Conservation (phyloP, 2,888 invertebrate species). For the Sarcophaga subvicina region DNA sequence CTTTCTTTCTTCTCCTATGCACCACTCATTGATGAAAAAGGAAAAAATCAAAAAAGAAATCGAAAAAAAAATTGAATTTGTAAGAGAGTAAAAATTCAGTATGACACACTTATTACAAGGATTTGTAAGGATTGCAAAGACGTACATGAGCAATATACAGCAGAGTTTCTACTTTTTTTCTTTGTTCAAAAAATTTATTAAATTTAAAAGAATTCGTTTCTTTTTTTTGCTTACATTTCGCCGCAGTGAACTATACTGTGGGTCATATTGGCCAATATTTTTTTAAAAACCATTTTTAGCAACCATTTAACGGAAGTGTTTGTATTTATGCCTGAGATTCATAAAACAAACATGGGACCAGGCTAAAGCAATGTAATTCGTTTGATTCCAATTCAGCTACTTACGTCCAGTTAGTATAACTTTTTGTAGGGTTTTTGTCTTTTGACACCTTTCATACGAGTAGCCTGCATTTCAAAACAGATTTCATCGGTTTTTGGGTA, state of each 20-base stretch:
- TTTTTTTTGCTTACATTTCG: neutral
- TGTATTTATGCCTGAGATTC: no score
- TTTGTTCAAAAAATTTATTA: conserved; percentile 34
- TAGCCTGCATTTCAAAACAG: no score
- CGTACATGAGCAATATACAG: conserved; percentile 28
- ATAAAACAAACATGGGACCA: no score
- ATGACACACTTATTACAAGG: conserved; percentile 58
- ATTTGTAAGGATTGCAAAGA: conserved; percentile 51
- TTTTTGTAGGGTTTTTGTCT: no score
- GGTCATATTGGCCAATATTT: neutral
- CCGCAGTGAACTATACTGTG: neutral
- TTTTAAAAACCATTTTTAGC: accelerated
- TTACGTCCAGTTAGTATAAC: no score
- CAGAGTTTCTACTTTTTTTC: neutral
- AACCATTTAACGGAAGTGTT: no score
- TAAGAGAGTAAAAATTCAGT: conserved; percentile 21
- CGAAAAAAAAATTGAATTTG: neutral
- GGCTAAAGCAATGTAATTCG: no score
- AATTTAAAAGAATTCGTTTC: conserved; percentile 28
- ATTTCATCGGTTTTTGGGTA: no score
- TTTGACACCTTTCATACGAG: no score
- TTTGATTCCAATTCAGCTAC: no score
- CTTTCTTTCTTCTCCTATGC: neutral
- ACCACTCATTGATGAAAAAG: conserved; percentile 3
- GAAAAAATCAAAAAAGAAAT: no score